Evolutionary conservation across 2,797 vertebrate species (phyloP), one percentile per base, ranked within the genome.

Genomic region (Hypotaenidia philippensis): DNA sequence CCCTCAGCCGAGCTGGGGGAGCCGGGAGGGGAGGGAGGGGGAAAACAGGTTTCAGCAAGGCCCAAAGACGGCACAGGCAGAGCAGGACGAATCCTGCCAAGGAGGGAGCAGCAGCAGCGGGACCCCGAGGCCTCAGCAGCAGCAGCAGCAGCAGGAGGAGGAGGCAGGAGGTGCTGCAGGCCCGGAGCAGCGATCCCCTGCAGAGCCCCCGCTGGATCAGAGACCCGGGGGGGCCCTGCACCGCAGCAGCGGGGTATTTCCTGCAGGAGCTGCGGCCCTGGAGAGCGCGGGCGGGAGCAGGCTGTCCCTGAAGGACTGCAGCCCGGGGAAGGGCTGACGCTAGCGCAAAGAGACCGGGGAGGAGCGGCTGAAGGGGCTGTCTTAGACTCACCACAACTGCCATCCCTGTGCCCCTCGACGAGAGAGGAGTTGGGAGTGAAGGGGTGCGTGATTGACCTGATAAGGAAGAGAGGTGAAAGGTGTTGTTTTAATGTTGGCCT

Each of bases 321-420:
- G 45, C 45, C 22, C 12, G 12, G 45, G 45, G 45, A 47, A 47
- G 47, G 23, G 22, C 21, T 12, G 10, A 17, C 5, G 45, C 45
- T 47, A 21, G 45, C 10, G 11, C 11, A 47, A 22, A 21, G 45
- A 47, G 56, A 45, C 38, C 32, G 45, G 52, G 52, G 40, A 64
- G 50, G 15, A 64, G 47, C 2, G 3, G 45, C n/a, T 3, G 8
- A 13, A n/a, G 49, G 56, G 47, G n/a, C 44, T 53, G 31, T 0
- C 6, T 9, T 3, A 34, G 29, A 10, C 13, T 3, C 17, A 53
- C 21, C 2, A 2, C 49, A 13, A 12, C 45, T 7, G 18, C 19
- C 29, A 8, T 3, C 10, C 14, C 40, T n/a, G 45, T 1, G 1
- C 5, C 49, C 3, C 29, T 14, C 0, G 2, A 0, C 26, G 32